phyloP scores from a whole-genome alignment of 2,888 invertebrate species.

The Aleiodes leptofemur region DNA sequence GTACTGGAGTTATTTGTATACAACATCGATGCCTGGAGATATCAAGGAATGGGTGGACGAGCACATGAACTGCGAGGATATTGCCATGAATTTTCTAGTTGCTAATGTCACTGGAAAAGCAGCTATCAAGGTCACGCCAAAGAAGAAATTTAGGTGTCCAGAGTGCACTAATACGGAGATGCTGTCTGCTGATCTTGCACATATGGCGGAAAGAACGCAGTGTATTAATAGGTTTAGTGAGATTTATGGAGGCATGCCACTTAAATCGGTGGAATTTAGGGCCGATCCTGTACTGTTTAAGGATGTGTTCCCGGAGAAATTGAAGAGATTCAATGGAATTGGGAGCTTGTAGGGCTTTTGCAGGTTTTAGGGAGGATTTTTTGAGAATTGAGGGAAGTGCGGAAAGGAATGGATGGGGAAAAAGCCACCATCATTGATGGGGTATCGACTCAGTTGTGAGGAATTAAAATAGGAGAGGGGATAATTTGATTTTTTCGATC shows the following conservation, averaged over 20 bases:
- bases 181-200: conserved; percentile 93
- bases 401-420: too few species aligned
- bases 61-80: conserved; percentile 98
- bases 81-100: conserved; percentile 98
- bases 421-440: too few species aligned
- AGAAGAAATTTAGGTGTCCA: conserved; percentile 98
- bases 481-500: too few species aligned
- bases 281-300: conserved; percentile 96
- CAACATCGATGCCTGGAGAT: conserved; percentile 89
- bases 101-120: conserved; percentile 95
- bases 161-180: conserved; percentile 96
- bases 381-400: too few species aligned
- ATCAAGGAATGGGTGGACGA: conserved; percentile 94
- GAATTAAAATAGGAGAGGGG: too few species aligned
- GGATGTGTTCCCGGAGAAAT: conserved; percentile 88
- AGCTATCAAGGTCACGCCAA: conserved; percentile 93
- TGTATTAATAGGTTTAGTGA: conserved; percentile 88
- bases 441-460: too few species aligned
- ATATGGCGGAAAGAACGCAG: conserved; percentile 94
- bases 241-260: conserved; percentile 91
- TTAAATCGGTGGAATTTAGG: conserved; percentile 92
- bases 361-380: too few species aligned
- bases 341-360: conserved; percentile 83
- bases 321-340: conserved; percentile 92
- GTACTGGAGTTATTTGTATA: conserved; percentile 96